A percentile compares a stretch with the other conserved stretches of the same genome.
Conservation (phyloP, 1,140 invertebrate genomes). For the Artemia franciscana region DNA sequence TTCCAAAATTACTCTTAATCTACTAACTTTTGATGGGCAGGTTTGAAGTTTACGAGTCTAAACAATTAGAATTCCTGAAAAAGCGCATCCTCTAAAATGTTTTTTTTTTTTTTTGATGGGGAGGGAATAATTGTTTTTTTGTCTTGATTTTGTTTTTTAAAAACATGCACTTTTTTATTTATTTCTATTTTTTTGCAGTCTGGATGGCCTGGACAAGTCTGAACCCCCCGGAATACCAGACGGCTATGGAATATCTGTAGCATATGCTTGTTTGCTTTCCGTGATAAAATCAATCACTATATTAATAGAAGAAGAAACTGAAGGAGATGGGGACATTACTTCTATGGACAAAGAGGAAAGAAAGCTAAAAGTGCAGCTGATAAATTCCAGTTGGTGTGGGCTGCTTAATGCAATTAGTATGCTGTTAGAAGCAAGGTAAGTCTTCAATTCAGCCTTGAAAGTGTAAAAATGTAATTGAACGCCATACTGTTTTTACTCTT, state of each 20-base stretch:
- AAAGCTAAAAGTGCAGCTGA: conserved; percentile 43
- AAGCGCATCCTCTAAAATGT: too few relatives aligned
- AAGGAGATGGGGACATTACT: conserved; percentile 18
- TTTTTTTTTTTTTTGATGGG: too few relatives aligned
- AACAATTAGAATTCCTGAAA: too few relatives aligned
- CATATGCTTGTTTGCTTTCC: conserved; percentile 73
- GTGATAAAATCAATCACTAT: conserved; percentile 53
- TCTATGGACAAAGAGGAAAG: conserved; percentile 24
- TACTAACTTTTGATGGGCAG: too few relatives aligned
- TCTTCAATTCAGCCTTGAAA: too few relatives aligned
- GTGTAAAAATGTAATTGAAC: too few relatives aligned
- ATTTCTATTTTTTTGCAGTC: conserved; percentile 28
- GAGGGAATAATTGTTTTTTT: too few relatives aligned
- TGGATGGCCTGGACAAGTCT: conserved; percentile 82
- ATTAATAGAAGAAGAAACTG: conserved; percentile 32
- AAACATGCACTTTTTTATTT: conserved; percentile 6
- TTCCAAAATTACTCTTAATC: too few relatives aligned
- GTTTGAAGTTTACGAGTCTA: too few relatives aligned
- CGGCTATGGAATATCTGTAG: conserved; percentile 83
- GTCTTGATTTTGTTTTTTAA: too few relatives aligned
- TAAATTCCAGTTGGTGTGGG: conserved; percentile 88
- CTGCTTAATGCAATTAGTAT: conserved; percentile 70
- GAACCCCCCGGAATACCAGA: conserved; percentile 80
- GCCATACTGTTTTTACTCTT: too few relatives aligned
- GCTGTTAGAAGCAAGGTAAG: conserved; percentile 65